A percentile compares a stretch with the other conserved stretches of the same genome.
These are phyloP conservation scores for Melanogrammus aeglefinus DNA, from an alignment of 2,797 vertebrate genomes.

Conservation along the genomic window DNA sequence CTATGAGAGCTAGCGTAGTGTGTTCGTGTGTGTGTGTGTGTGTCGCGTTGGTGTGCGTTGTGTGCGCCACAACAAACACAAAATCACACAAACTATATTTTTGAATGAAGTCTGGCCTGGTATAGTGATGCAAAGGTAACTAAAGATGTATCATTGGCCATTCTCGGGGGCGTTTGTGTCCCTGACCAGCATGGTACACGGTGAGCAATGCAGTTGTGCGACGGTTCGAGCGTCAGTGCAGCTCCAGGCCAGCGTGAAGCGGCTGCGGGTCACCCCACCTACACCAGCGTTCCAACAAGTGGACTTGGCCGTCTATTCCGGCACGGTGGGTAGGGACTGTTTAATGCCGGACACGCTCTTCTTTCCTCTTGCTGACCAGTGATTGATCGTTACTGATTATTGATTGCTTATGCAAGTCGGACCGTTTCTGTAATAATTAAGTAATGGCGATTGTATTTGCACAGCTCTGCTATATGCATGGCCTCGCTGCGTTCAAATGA, in stretches of 20 bases:
- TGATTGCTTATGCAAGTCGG: neutral
- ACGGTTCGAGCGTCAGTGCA: constrained; percentile 91
- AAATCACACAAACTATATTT: too few relatives aligned
- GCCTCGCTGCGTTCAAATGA: too few relatives aligned
- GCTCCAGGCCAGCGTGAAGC: constrained; percentile 92
- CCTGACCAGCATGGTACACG: constrained; percentile 82
- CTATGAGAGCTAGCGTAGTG: constrained; percentile 78
- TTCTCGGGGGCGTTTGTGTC: neutral
- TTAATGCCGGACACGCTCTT: neutral
- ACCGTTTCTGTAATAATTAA: neutral
- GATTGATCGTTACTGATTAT: neutral
- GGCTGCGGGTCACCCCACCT: constrained; percentile 86
- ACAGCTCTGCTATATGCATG: neutral
- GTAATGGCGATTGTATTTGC: neutral
- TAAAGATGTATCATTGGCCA: neutral
- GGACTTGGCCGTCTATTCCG: constrained; percentile 99
- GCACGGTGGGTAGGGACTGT: constrained; percentile 73
- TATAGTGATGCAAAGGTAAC: neutral
- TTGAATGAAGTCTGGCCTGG: neutral
- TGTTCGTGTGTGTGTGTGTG: neutral
- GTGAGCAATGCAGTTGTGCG: constrained; percentile 86
- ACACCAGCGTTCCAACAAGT: constrained; percentile 91
- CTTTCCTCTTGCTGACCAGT: neutral
- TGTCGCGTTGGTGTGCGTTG: neutral
- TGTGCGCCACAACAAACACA: neutral